A percentile compares a stretch with the other conserved stretches of the same genome.
Evolutionary conservation across 1,140 invertebrate genomes (phyloP).

Genomic region (Pygmarrhopalites habei): DNA sequence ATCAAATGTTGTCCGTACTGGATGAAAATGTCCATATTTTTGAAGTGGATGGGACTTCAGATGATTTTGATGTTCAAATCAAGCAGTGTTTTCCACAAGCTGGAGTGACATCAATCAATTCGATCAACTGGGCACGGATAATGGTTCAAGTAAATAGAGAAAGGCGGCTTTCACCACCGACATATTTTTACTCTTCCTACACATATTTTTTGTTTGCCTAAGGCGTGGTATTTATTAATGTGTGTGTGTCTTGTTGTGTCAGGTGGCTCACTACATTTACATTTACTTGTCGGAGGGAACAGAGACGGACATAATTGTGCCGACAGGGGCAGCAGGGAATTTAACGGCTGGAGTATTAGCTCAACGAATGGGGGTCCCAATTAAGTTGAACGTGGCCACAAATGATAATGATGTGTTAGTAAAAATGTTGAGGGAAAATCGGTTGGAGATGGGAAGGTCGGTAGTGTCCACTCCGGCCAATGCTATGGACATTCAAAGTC

Average conservation of each 20-base stretch:
- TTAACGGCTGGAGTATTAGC: constrained; percentile 46
- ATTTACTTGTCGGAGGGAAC: constrained; percentile 43
- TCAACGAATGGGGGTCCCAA: constrained; percentile 45
- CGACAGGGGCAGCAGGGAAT: constrained; percentile 49
- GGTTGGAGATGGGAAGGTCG: constrained; percentile 37
- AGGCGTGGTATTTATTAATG: no score
- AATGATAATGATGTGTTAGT: constrained; percentile 46
- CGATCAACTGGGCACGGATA: constrained; percentile 50
- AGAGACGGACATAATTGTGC: constrained; percentile 43
- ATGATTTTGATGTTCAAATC: constrained; percentile 48
- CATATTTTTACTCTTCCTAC: no score
- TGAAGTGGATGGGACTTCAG: constrained; percentile 47
- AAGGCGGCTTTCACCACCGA: no score
- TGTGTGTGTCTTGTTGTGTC: neutral
- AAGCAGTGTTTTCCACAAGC: constrained; percentile 44
- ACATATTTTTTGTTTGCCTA: no score
- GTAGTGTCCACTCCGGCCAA: constrained; percentile 44
- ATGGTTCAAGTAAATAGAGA: constrained; percentile 44
- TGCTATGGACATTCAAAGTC: constrained; percentile 49
- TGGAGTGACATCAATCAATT: constrained; percentile 46
- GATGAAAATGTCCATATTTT: constrained; percentile 48
- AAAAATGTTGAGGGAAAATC: constrained; percentile 42
- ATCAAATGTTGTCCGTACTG: constrained; percentile 48
- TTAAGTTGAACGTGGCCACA: constrained; percentile 45
- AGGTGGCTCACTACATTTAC: constrained; percentile 46